A percentile compares a stretch with the other conserved stretches of the same genome.
Evolutionary conservation across 2,797 vertebrate species (phyloP).

Genomic region (Cyprinella venusta): DNA sequence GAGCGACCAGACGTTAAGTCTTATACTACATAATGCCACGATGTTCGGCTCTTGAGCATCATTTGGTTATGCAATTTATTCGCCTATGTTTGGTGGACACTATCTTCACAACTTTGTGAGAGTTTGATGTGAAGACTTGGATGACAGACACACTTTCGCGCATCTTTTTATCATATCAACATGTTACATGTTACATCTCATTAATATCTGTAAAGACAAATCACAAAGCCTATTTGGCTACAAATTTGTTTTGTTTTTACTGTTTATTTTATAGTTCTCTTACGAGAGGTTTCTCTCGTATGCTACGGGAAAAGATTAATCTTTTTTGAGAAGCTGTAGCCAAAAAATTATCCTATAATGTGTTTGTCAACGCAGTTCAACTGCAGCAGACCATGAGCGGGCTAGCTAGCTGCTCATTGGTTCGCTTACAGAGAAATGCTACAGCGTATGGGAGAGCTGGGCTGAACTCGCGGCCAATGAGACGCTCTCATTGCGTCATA

Average conservation of each 20-base stretch:
- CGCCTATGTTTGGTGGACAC: not conserved
- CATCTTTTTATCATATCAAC: constrained; percentile 42
- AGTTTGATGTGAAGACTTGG: constrained; percentile 11
- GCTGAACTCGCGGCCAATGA: too few species aligned
- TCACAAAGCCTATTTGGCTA: not conserved
- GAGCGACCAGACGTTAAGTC: not conserved
- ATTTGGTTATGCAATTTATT: not conserved
- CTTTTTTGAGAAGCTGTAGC: too few species aligned
- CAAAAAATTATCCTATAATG: too few species aligned
- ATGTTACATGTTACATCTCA: constrained; percentile 52
- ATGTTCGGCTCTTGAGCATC: not conserved
- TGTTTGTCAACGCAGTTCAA: too few species aligned
- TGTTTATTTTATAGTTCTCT: not conserved
- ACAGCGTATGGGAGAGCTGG: too few species aligned
- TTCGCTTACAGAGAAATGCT: too few species aligned
- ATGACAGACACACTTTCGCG: constrained; percentile 10
- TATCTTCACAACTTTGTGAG: constrained; percentile 31
- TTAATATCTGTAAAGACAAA: not conserved
- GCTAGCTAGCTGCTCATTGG: too few species aligned
- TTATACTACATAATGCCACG: too few species aligned
- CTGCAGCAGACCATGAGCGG: too few species aligned
- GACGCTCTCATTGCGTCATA: too few species aligned
- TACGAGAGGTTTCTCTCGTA: too few species aligned
- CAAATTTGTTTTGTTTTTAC: not conserved
- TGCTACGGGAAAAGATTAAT: too few species aligned